Percentiles rank a stretch among this genome's conserved stretches.
These are phyloP conservation scores for Polyodon spathula DNA, from an alignment of 2,113 vertebrate species.

Conservation along the genomic window DNA sequence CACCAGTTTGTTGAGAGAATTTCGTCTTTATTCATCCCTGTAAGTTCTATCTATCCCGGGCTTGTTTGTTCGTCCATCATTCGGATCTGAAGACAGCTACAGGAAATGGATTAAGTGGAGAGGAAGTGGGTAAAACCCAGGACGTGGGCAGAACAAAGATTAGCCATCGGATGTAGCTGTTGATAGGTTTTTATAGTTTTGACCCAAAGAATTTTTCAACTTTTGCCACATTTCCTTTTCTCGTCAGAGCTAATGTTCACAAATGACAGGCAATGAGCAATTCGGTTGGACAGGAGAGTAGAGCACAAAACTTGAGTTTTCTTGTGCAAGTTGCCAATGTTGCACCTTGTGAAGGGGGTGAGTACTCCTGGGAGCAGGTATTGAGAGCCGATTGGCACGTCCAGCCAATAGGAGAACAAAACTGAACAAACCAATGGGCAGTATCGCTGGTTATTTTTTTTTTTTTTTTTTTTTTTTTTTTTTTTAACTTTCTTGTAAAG, in stretches of 20 bases:
- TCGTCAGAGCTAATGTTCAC: background rate
- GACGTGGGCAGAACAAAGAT: slow-evolving; percentile 10
- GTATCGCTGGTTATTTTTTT: no score
- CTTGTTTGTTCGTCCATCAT: background rate
- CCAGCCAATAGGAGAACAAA: no score
- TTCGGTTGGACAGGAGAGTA: no score
- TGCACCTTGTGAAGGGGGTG: no score
- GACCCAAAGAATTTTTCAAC: background rate
- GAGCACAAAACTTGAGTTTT: no score
- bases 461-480: no score
- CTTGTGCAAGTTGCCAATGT: no score
- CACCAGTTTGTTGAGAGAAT: no score
- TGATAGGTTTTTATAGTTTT: background rate
- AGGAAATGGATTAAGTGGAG: slow-evolving; percentile 12
- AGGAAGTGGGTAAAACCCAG: slow-evolving; percentile 3
- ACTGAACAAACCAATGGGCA: no score
- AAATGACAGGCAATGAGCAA: background rate
- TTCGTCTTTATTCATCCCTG: background rate
- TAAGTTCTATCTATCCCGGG: background rate
- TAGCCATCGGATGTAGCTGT: slow-evolving; percentile 8
- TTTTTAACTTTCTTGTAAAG: no score
- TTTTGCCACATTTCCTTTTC: background rate
- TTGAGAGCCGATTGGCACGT: no score
- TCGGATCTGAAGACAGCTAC: background rate
- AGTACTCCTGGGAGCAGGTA: no score